Evolutionary conservation across 2,113 vertebrate genomes (phyloP).

Genomic region (Mus pahari): DNA sequence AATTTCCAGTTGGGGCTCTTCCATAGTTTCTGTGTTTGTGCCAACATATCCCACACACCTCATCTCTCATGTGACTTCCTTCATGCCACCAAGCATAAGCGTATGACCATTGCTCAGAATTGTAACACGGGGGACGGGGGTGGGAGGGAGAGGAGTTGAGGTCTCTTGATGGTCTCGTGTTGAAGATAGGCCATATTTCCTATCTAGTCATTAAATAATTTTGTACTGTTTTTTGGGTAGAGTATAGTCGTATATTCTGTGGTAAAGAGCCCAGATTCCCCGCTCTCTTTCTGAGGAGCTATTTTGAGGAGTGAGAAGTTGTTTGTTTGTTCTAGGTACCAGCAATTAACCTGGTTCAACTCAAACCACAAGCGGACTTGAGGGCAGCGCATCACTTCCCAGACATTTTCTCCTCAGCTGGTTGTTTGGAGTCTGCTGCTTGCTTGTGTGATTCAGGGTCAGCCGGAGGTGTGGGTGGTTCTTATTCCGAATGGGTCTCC

Average conservation of each 20-base stretch:
- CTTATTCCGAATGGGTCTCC: too few species aligned
- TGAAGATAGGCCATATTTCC: not conserved
- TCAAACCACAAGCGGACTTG: not conserved
- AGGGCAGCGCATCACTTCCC: not conserved
- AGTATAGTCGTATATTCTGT: not conserved
- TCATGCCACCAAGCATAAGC: not conserved
- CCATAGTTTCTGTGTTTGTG: conserved; percentile 14
- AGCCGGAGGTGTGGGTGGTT: not conserved
- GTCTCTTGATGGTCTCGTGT: not conserved
- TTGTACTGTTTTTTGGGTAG: not conserved
- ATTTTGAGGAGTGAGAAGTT: not conserved
- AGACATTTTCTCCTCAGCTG: not conserved
- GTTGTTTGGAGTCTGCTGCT: not conserved
- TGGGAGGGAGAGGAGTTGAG: not conserved
- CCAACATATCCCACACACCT: not conserved
- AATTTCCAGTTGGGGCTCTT: not conserved
- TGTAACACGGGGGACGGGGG: not conserved
- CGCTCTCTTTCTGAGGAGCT: not conserved
- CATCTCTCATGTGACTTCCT: not conserved
- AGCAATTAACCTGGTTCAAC: conserved; percentile 42
- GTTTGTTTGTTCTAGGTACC: conserved; percentile 39
- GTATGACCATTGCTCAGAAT: not conserved
- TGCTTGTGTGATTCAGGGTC: not conserved
- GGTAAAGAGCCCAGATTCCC: not conserved
- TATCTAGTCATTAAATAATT: not conserved